Evolutionary conservation across 2,888 invertebrate species (phyloP).

Genomic region (Chymomyza procnemis): DNA sequence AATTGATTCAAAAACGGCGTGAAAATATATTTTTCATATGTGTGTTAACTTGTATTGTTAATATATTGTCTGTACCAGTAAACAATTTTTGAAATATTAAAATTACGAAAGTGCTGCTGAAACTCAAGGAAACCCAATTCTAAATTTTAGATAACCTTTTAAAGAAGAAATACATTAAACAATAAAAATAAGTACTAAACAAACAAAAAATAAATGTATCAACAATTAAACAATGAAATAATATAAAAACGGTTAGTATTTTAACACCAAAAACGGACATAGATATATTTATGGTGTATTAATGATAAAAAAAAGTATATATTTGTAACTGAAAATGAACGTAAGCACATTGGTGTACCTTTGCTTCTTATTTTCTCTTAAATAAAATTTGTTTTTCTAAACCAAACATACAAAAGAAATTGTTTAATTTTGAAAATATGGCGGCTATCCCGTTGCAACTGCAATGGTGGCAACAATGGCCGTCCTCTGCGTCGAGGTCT

Average conservation of each 20-base stretch:
- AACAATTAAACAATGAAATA: constrained; percentile 33
- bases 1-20: not conserved
- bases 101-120: constrained; percentile 64
- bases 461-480: not conserved
- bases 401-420: not conserved
- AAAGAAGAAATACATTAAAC: constrained; percentile 34
- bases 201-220: constrained; percentile 28
- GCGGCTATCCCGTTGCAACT: too few relatives aligned
- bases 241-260: constrained; percentile 73
- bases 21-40: constrained; percentile 46
- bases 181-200: constrained; percentile 28
- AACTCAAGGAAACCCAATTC: constrained; percentile 48
- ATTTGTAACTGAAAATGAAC: not conserved
- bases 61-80: constrained; percentile 53
- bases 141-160: constrained; percentile 60
- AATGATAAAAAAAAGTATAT: constrained; percentile 35
- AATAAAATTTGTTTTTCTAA: not conserved
- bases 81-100: constrained; percentile 22
- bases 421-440: not conserved
- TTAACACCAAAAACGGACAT: constrained; percentile 73
- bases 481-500: too few relatives aligned
- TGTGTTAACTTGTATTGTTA: constrained; percentile 43
- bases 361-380: not conserved
- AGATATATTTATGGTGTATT: constrained; percentile 50
- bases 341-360: not conserved